Base-by-base conservation (phyloP, 2,113 vertebrate species). In the Chauna torquata region DNA sequence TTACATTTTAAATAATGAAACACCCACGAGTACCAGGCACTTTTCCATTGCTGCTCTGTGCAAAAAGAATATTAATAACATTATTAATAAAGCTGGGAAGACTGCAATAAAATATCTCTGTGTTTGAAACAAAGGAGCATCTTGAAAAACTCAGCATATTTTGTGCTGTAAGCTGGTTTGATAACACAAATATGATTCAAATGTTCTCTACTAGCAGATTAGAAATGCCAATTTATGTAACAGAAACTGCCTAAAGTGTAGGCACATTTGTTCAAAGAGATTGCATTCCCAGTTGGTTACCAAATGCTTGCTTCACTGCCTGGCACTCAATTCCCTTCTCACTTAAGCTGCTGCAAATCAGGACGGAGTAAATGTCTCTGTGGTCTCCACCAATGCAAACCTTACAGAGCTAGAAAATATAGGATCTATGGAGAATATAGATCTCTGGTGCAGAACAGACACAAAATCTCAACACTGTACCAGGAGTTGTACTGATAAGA, bases 1-100 rank as follows among this genome's bases (percentile, higher is more conserved):
- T 97, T 97, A 96, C 93, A 97, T 96, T 97, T 97, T 97, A 96
- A 97, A 97, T 97, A 96, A 97, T 93, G 62, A 92, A 97, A 93
- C 50, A 92, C 76, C 65, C 93, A 91, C 2, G 44, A 94, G 82
- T 94, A 88, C 52, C 47, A 95, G 91, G 13, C 69, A 69, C 40
- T 81, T 95, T 83, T 97, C 88, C 58, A 55, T 85, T 92, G 66
- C 83, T 81, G 34, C 61, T 97, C 59, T 78, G 68, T 91, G 81
- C 59, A 86, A 92, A 90, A 96, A 96, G 93, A 96, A 97, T 96
- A 96, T 95, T 97, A 97, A 95, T 96, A 91, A 76, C 3, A 1
- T 94, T 96, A 95, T 91, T 97, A 95, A 97, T 96, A 95, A 96
- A 92, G 42, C 89, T 64, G n/a, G 36, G 28, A 93, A 94, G 24